Evolutionary conservation across 2,888 invertebrate species (phyloP).

Genomic region (Sminthurides aquaticus): DNA sequence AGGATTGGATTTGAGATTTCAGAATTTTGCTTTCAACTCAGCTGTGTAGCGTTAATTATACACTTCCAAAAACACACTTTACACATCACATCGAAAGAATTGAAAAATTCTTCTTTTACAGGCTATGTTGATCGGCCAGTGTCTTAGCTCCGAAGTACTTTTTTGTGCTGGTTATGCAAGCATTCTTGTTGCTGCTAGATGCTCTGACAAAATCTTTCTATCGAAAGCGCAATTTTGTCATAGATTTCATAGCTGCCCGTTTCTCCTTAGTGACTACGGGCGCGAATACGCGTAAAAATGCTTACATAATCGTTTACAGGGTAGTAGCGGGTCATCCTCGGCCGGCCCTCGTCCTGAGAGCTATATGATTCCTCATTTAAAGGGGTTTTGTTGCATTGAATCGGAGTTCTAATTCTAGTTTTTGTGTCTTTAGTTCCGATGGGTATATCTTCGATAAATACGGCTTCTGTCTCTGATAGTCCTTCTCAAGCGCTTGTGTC

Average conservation of each 20-base stretch:
- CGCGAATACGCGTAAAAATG: constrained; percentile 26
- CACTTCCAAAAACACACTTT: constrained; percentile 30
- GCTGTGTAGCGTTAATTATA: too few relatives aligned
- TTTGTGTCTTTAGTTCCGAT: constrained; percentile 19
- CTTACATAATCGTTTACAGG: constrained; percentile 44
- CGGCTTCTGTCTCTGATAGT: constrained; percentile 12
- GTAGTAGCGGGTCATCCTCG: constrained; percentile 21
- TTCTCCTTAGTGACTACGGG: background rate
- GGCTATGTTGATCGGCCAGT: constrained; percentile 38
- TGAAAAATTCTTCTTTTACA: constrained; percentile 38
- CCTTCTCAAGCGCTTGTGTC: constrained; percentile 10
- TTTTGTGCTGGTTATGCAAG: constrained; percentile 42
- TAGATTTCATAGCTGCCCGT: background rate
- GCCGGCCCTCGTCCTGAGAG: constrained; percentile 19
- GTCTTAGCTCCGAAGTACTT: constrained; percentile 31
- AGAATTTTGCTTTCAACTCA: too few relatives aligned
- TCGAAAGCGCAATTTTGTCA: background rate
- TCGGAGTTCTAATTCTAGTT: constrained; percentile 13
- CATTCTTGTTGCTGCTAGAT: constrained; percentile 27
- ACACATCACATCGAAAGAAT: constrained; percentile 36
- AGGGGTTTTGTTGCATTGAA: constrained; percentile 8
- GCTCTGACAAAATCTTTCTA: background rate
- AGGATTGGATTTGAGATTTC: too few relatives aligned
- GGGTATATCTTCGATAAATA: constrained; percentile 5
- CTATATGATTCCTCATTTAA: background rate